phyloP scores from a whole-genome alignment of 1,140 invertebrate genomes.

The Oedothorax gibbosus region DNA sequence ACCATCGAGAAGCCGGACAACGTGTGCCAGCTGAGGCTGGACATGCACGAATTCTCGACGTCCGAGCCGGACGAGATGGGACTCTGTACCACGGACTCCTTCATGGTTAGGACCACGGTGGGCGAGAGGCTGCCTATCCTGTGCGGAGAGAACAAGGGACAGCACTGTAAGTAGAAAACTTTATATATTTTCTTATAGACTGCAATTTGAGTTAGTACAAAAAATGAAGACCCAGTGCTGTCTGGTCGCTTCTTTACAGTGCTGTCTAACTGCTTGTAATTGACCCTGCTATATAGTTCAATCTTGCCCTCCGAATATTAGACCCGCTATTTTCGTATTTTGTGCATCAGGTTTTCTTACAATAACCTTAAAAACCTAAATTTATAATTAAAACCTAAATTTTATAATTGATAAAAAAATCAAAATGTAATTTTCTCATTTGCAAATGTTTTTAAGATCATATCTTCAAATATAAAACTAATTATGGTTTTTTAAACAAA shows the following conservation, averaged over 20 bases:
- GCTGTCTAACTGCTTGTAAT: too few species aligned
- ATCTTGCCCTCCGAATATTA: too few species aligned
- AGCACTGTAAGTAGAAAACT: constrained; percentile 76
- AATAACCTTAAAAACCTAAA: too few species aligned
- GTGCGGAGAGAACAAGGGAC: constrained; percentile 85
- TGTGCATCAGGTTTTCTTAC: too few species aligned
- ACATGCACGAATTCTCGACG: constrained; percentile 80
- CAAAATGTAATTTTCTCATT: neutral
- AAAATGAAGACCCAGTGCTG: too few species aligned
- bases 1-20: constrained; percentile 76
- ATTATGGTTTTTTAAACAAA: neutral
- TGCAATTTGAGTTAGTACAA: too few species aligned
- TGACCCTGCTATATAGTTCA: too few species aligned
- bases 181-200: neutral
- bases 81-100: constrained; percentile 77
- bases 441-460: neutral
- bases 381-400: too few species aligned
- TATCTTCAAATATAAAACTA: too few species aligned
- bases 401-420: too few species aligned
- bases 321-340: too few species aligned
- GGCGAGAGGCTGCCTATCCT: constrained; percentile 77
- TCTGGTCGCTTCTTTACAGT: too few species aligned
- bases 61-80: constrained; percentile 80
- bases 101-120: constrained; percentile 76
- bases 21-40: constrained; percentile 83